phyloP scores from a whole-genome alignment of 2,888 invertebrate genomes.

The Protodeltote pygarga region DNA sequence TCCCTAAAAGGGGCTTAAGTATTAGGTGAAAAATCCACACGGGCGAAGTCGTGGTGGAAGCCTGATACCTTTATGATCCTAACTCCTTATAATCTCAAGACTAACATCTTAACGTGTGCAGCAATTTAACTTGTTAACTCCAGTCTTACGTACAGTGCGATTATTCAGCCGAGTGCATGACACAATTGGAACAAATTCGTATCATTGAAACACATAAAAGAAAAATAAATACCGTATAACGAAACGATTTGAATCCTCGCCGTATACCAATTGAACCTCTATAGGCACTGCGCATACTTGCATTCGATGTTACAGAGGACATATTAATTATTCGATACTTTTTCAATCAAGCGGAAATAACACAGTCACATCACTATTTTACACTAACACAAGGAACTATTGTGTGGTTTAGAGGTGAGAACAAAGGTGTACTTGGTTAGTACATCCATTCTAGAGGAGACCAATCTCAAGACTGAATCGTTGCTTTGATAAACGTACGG shows the following conservation, averaged over 20 bases:
- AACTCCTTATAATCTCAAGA: too few species aligned
- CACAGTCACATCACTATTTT: conserved; percentile 63
- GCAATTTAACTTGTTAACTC: conserved; percentile 43
- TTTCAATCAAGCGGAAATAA: conserved; percentile 27
- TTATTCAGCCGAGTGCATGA: conserved; percentile 40
- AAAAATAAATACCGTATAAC: conserved; percentile 78
- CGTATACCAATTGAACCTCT: conserved; percentile 81
- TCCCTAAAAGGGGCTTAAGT: too few species aligned
- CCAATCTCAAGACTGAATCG: conserved; percentile 79
- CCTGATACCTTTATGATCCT: too few species aligned
- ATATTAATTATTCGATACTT: conserved; percentile 66
- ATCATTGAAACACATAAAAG: conserved; percentile 48
- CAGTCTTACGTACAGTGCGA: conserved; percentile 26
- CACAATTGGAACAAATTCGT: conserved; percentile 43
- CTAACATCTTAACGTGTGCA: conserved; percentile 30
- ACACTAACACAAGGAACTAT: conserved; percentile 54
- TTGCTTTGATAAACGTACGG: conserved; percentile 77
- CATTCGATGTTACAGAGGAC: conserved; percentile 82
- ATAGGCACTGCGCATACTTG: conserved; percentile 81
- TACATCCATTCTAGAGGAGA: conserved; percentile 77
- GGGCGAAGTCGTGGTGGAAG: too few species aligned
- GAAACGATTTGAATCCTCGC: conserved; percentile 82
- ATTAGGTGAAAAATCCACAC: too few species aligned
- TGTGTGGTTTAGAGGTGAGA: conserved; percentile 51
- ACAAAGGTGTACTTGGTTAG: conserved; percentile 52